phyloP scores from a whole-genome alignment of 2,797 vertebrate species.

The Crocodylus rhombifer region DNA sequence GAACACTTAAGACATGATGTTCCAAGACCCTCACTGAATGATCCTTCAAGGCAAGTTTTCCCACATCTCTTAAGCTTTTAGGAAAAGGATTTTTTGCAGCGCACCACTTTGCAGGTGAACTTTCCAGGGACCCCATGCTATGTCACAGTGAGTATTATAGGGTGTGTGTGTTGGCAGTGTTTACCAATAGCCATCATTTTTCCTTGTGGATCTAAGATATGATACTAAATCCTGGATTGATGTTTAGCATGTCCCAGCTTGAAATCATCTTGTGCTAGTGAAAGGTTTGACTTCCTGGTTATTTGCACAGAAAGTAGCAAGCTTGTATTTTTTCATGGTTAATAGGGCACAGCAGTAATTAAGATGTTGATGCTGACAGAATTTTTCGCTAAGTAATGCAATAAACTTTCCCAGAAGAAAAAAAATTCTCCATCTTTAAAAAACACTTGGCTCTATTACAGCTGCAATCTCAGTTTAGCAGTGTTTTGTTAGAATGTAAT shows the following conservation, averaged over 20 bases:
- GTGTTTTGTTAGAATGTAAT: background rate
- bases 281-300: background rate
- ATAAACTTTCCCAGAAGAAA: background rate
- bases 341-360: background rate
- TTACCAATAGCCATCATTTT: background rate
- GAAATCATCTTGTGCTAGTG: background rate
- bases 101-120: background rate
- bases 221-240: background rate
- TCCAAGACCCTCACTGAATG: too few species aligned
- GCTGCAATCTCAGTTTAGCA: background rate
- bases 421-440: background rate
- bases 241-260: background rate
- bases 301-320: background rate
- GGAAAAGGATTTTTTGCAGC: background rate
- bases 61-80: rapidly evolving
- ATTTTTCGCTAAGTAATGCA: background rate
- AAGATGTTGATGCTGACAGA: background rate
- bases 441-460: background rate
- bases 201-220: background rate
- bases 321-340: background rate
- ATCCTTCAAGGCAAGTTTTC: background rate
- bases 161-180: background rate
- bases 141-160: background rate
- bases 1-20: too few species aligned
- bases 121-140: background rate